Conservation (phyloP, 2,888 invertebrate species). For the Drosophila pseudotalamancana region DNA sequence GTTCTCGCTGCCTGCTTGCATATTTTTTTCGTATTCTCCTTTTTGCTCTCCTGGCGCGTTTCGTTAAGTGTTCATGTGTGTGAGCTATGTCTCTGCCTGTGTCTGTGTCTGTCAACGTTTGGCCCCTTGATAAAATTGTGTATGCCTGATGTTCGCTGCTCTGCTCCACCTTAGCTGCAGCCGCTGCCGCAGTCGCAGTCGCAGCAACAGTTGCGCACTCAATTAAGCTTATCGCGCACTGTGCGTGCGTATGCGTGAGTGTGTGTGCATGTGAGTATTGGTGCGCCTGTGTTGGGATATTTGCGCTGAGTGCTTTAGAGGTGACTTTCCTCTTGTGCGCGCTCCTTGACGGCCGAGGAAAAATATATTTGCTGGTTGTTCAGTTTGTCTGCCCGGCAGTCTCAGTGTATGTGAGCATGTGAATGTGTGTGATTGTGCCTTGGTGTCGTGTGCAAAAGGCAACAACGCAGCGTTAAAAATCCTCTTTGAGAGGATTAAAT, state of each 20-base stretch:
- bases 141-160: constrained; percentile 37
- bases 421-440: constrained; percentile 22
- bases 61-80: constrained; percentile 18
- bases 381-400: constrained; percentile 37
- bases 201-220: constrained; percentile 57
- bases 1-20: constrained; percentile 45
- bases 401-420: neutral
- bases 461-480: constrained; percentile 61
- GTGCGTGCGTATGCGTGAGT: constrained; percentile 35
- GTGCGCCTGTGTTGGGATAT: constrained; percentile 55
- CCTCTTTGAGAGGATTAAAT: constrained; percentile 80
- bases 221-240: constrained; percentile 78
- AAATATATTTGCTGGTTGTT: constrained; percentile 46
- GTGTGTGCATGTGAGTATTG: constrained; percentile 8
- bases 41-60: constrained; percentile 71
- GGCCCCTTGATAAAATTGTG: constrained; percentile 72
- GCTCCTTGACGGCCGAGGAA: constrained; percentile 63
- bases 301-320: constrained; percentile 71
- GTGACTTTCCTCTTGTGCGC: constrained; percentile 70
- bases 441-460: constrained; percentile 77
- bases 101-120: constrained; percentile 47
- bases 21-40: constrained; percentile 62
- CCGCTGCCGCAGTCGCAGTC: constrained; percentile 28
- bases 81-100: constrained; percentile 7
- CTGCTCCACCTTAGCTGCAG: constrained; percentile 40